These are phyloP conservation scores for Phyllotreta cruciferae DNA, from an alignment of 2,888 invertebrate genomes.

Conservation along the genomic window DNA sequence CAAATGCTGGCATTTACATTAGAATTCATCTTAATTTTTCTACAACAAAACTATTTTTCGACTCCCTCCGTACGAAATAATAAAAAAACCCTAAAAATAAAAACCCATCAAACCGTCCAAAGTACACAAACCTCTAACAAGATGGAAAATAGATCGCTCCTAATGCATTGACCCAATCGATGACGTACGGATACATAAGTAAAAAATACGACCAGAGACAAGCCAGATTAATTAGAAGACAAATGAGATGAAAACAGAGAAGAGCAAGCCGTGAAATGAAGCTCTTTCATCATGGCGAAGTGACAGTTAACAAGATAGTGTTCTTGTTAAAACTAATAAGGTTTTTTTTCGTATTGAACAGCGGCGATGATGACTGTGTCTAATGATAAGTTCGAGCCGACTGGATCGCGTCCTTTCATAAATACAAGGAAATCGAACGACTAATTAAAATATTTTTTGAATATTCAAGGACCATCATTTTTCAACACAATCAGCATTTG, in stretches of 20 bases:
- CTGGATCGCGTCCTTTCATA: too few species aligned
- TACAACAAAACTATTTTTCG: background rate
- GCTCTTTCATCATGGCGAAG: slow-evolving; percentile 52
- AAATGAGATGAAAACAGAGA: slow-evolving; percentile 56
- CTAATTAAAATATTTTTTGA: too few species aligned
- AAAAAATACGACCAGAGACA: slow-evolving; percentile 41
- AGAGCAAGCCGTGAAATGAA: slow-evolving; percentile 53
- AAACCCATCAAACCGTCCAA: background rate
- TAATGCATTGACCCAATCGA: slow-evolving; percentile 27
- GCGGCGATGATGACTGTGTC: slow-evolving; percentile 14
- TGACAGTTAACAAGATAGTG: slow-evolving; percentile 52
- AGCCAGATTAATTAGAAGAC: slow-evolving; percentile 54
- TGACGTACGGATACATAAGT: slow-evolving; percentile 31
- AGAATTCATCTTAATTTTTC: background rate
- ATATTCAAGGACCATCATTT: too few species aligned
- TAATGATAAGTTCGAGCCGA: background rate
- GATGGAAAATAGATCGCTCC: slow-evolving; percentile 6
- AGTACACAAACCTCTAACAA: background rate
- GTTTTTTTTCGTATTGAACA: slow-evolving; percentile 38
- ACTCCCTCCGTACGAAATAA: background rate
- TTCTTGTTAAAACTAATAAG: slow-evolving; percentile 51
- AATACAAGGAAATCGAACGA: too few species aligned
- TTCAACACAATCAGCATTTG: too few species aligned
- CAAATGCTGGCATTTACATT: background rate
- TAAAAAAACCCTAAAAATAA: background rate